Evolutionary conservation across 2,888 invertebrate species (phyloP).

Genomic region (Luperina nickerlii): DNA sequence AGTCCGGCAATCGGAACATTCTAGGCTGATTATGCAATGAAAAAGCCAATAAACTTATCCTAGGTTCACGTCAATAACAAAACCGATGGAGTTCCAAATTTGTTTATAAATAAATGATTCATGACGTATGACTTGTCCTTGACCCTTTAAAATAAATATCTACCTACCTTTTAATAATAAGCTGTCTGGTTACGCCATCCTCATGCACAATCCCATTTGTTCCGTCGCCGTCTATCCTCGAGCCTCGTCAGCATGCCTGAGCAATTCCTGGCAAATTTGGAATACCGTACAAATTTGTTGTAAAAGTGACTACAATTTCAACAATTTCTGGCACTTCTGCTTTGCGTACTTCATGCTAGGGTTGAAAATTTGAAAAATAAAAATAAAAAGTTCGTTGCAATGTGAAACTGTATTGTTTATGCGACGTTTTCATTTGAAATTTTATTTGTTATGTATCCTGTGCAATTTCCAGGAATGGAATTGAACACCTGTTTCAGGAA

Average conservation of each 20-base stretch:
- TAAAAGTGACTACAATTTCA: slow-evolving; percentile 43
- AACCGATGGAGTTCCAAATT: not conserved
- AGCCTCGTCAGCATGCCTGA: slow-evolving; percentile 36
- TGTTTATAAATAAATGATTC: too few species aligned
- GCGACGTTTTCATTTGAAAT: slow-evolving; percentile 2
- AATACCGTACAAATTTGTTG: slow-evolving; percentile 38
- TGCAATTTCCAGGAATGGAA: not conserved
- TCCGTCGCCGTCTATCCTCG: slow-evolving; percentile 8
- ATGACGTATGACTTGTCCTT: not conserved
- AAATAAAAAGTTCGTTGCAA: not conserved
- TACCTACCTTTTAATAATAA: not conserved
- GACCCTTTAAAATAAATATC: not conserved
- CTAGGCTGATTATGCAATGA: too few species aligned
- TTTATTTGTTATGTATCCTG: not conserved
- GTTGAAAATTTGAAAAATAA: slow-evolving; percentile 10
- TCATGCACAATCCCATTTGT: slow-evolving; percentile 43
- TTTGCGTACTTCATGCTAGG: slow-evolving; percentile 25
- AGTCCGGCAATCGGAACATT: too few species aligned
- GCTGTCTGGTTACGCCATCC: not conserved
- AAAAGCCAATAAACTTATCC: not conserved
- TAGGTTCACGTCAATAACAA: not conserved
- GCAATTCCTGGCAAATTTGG: slow-evolving; percentile 35
- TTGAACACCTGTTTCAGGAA: not conserved
- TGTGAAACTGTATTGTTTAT: slow-evolving; percentile 3
- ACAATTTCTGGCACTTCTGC: slow-evolving; percentile 39